Percentiles rank a stretch among this genome's conserved stretches.
phyloP scores from a whole-genome alignment of 2,113 vertebrate species.

The Cochlearius cochlearius region DNA sequence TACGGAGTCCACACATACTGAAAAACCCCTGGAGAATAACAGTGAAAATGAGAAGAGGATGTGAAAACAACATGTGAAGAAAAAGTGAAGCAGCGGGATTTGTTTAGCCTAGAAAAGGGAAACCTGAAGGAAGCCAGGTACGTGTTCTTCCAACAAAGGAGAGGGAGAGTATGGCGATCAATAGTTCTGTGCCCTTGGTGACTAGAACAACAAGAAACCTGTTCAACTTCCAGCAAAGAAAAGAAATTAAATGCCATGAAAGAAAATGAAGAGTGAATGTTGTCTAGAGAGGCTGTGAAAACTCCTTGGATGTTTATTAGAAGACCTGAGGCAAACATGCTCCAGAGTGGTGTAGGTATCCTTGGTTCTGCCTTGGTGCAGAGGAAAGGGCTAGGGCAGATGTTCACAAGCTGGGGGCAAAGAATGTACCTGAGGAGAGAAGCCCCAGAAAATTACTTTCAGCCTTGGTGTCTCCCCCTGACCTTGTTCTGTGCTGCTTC shows the following conservation, averaged over 20 bases:
- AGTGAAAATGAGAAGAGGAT: conserved; percentile 22
- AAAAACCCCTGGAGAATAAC: background rate
- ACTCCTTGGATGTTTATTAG: conserved; percentile 13
- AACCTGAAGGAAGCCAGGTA: background rate
- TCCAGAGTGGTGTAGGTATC: background rate
- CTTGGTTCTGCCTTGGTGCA: background rate
- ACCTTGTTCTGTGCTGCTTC: background rate
- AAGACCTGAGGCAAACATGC: background rate
- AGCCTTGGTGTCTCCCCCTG: background rate
- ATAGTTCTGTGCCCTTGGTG: conserved; percentile 34
- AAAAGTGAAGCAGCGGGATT: background rate
- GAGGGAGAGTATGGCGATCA: background rate
- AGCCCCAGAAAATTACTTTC: background rate
- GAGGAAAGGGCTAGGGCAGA: background rate
- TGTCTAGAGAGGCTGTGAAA: conserved; percentile 20
- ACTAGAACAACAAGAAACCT: background rate
- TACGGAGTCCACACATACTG: background rate
- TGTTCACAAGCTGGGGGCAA: background rate
- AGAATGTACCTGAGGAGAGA: background rate
- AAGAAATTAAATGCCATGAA: conserved; percentile 22
- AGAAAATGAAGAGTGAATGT: conserved; percentile 13
- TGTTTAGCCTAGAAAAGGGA: conserved; percentile 4
- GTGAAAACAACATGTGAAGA: background rate
- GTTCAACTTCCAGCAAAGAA: conserved; percentile 16
- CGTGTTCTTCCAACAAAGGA: background rate